A percentile compares a stretch with the other conserved stretches of the same genome.
Conservation (phyloP, 1,140 invertebrate genomes). For the Lepeophtheirus salmonis region DNA sequence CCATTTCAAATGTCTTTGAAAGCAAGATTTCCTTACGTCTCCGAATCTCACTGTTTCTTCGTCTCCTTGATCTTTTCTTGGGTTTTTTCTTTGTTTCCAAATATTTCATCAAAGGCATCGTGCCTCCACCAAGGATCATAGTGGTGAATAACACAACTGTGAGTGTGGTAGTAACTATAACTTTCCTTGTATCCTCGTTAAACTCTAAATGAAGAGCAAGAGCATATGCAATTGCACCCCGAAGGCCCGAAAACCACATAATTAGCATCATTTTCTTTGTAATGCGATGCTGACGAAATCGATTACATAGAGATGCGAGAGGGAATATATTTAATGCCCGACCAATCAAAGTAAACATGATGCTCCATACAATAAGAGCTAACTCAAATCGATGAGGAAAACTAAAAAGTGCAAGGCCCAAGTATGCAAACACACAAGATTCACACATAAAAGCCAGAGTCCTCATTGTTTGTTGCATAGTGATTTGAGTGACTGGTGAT, state of each 20-base stretch:
- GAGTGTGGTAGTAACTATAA: slow-evolving; percentile 89
- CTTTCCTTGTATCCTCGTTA: slow-evolving; percentile 73
- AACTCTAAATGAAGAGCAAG: slow-evolving; percentile 87
- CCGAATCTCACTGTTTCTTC: slow-evolving; percentile 27
- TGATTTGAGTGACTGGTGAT: slow-evolving; percentile 94
- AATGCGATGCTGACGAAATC: slow-evolving; percentile 91
- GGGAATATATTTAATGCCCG: slow-evolving; percentile 94
- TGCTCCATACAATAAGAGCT: slow-evolving; percentile 35
- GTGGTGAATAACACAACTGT: slow-evolving; percentile 92
- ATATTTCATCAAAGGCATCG: slow-evolving; percentile 75
- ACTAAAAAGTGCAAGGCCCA: slow-evolving; percentile 91
- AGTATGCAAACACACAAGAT: slow-evolving; percentile 97
- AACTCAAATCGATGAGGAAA: slow-evolving; percentile 52
- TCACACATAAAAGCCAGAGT: slow-evolving; percentile 78
- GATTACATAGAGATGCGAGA: slow-evolving; percentile 74
- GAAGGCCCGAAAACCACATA: slow-evolving; percentile 41
- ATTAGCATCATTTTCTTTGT: slow-evolving; percentile 37
- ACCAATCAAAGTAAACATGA: slow-evolving; percentile 26
- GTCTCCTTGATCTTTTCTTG: not conserved
- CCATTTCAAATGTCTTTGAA: slow-evolving; percentile 91
- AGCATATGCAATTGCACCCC: slow-evolving; percentile 94
- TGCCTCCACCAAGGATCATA: slow-evolving; percentile 80
- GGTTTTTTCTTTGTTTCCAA: slow-evolving; percentile 23
- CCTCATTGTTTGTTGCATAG: slow-evolving; percentile 95
- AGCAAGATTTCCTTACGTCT: slow-evolving; percentile 58